Percentiles rank a stretch among this genome's conserved stretches.
Evolutionary conservation across 2,888 invertebrate genomes (phyloP).

Genomic region (Neoascia interrupta): DNA sequence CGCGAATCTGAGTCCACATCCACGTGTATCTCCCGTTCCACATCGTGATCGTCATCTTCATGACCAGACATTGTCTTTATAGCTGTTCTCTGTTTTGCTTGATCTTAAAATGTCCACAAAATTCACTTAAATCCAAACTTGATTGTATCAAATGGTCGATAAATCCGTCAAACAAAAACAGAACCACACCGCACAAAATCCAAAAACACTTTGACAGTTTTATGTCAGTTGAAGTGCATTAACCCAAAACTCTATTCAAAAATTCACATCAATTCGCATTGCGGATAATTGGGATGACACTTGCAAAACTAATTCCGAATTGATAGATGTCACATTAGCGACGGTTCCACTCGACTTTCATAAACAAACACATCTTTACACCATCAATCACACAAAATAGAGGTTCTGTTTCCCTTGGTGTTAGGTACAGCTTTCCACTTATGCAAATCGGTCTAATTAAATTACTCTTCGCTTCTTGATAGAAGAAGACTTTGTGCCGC

Average conservation of each 20-base stretch:
- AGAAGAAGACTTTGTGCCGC: constrained; percentile 46
- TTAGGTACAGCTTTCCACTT: constrained; percentile 16
- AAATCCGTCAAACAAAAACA: constrained; percentile 51
- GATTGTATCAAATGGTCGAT: constrained; percentile 45
- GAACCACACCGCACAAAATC: constrained; percentile 53
- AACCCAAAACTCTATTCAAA: no score
- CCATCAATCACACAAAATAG: not conserved
- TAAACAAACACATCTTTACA: constrained; percentile 46
- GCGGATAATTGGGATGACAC: not conserved
- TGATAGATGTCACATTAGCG: constrained; percentile 57
- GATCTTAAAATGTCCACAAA: not conserved
- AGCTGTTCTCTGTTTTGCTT: no score
- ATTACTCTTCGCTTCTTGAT: constrained; percentile 40
- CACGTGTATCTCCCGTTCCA: constrained; percentile 79
- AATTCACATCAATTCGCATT: constrained; percentile 53
- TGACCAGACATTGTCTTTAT: constrained; percentile 79
- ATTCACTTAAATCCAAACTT: not conserved
- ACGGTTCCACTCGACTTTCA: constrained; percentile 26
- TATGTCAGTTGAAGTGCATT: constrained; percentile 61
- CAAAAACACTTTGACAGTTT: constrained; percentile 59
- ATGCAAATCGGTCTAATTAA: constrained; percentile 34
- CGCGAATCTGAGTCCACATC: constrained; percentile 79
- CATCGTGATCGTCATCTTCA: constrained; percentile 78
- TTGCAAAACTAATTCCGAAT: constrained; percentile 12
- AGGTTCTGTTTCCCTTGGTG: constrained; percentile 24